Evolutionary conservation across 2,797 vertebrate genomes (phyloP), one percentile per base, ranked within the genome.

Genomic region (Mormyrops attenuatus): DNA sequence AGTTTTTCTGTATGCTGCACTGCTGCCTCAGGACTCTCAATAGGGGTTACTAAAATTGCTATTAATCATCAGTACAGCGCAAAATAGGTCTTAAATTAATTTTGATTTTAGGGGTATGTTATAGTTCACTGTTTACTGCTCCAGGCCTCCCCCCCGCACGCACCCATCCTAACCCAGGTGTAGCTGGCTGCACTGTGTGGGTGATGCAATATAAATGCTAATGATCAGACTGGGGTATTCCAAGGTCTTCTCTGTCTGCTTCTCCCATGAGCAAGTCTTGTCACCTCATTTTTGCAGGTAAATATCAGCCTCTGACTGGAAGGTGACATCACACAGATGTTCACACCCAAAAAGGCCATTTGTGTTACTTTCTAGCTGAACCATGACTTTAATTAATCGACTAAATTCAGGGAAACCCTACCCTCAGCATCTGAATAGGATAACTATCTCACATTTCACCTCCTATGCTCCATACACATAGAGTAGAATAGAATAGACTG

Each of bases 141-240:
- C 66, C 85, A 69, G 50, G 90, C 52, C 92, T 88, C 90, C 90
- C 22, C 60, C 34, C 89, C 57, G 52, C 34, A 88, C 85, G 20
- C 22, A 57, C 7, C 41, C 1, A 11, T 89, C 88, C 89, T 89
- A 93, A 86, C 90, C 91, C 92, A 93, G 92, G 93, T 94, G 92
- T 92, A 89, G 88, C 90, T 91, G 92, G 92, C 92, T 91, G 90
- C 87, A 84, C 90, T 92, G 89, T 90, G 91, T 93, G 91, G 92
- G 93, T 90, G 57, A 94, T 93, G 92, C 93, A 95, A 95, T 96
- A 94, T 96, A 96, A 95, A 96, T 96, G 95, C 94, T 94, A 96
- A 96, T 96, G 92, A 86, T 87, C 88, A 90, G 89, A 82, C 90
- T 88, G 87, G 89, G 90, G 91, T 5, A 88, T 91, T 89, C 88